Evolutionary conservation across 2,888 invertebrate species (phyloP).

Genomic region (Drepana falcataria): DNA sequence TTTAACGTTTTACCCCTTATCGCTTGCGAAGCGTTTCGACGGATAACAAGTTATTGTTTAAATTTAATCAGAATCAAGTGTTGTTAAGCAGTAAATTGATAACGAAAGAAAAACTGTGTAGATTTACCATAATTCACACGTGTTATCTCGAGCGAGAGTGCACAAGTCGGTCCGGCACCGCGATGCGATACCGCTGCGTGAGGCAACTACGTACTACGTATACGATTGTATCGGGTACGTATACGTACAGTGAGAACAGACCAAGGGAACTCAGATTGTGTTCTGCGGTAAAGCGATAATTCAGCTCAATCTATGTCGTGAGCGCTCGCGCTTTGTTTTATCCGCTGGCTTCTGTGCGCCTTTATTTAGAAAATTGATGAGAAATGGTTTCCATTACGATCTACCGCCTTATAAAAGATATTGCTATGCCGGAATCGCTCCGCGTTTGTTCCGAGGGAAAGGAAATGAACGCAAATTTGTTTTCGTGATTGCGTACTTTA

Average conservation of each 20-base stretch:
- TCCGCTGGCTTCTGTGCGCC: slow-evolving; percentile 76
- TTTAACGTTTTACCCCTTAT: background rate
- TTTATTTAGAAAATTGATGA: slow-evolving; percentile 80
- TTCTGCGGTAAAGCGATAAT: slow-evolving; percentile 79
- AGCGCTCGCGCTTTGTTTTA: slow-evolving; percentile 74
- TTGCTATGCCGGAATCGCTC: slow-evolving; percentile 53
- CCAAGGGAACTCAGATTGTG: slow-evolving; percentile 56
- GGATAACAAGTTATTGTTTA: slow-evolving; percentile 34
- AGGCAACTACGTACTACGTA: slow-evolving; percentile 10
- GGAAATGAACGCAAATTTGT: slow-evolving; percentile 78
- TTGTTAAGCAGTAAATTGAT: slow-evolving; percentile 64
- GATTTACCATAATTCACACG: slow-evolving; percentile 70
- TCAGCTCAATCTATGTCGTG: slow-evolving; percentile 78
- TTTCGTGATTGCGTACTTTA: slow-evolving; percentile 73
- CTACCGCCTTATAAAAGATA: slow-evolving; percentile 71
- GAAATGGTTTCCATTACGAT: slow-evolving; percentile 77
- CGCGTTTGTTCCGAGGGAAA: slow-evolving; percentile 59
- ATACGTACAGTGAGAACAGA: slow-evolving; percentile 18
- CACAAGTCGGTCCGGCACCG: slow-evolving; percentile 41
- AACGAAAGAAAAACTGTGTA: slow-evolving; percentile 60
- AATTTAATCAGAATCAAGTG: slow-evolving; percentile 58
- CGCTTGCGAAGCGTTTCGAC: slow-evolving; percentile 2
- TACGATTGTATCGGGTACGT: slow-evolving; percentile 6
- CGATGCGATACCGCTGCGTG: slow-evolving; percentile 20
- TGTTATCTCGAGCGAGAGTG: slow-evolving; percentile 62